These are phyloP conservation scores for Catocala sponsa DNA, from an alignment of 2,888 invertebrate species.

Conservation along the genomic window DNA sequence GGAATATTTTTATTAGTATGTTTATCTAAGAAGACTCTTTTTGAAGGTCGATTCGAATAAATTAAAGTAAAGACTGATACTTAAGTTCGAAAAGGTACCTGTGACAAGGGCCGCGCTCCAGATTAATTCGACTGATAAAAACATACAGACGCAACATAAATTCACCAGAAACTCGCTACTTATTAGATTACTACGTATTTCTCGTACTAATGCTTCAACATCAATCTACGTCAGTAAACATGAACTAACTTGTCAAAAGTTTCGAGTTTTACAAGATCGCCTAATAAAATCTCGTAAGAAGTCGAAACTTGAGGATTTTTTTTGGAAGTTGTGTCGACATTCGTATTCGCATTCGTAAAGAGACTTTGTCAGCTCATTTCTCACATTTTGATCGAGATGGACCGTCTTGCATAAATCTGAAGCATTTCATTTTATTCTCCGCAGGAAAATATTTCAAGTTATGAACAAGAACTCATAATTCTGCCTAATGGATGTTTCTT, in stretches of 20 bases:
- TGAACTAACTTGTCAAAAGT: conserved; percentile 67
- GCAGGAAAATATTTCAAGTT: conserved; percentile 47
- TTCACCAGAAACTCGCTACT: neutral
- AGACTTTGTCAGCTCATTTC: conserved; percentile 73
- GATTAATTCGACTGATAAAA: neutral
- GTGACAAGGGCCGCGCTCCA: too few species aligned
- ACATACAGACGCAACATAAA: neutral
- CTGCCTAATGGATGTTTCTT: conserved; percentile 50
- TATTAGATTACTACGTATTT: conserved; percentile 48
- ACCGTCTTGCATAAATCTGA: conserved; percentile 60
- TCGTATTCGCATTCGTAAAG: conserved; percentile 52
- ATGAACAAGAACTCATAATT: conserved; percentile 48
- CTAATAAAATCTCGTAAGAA: conserved; percentile 64
- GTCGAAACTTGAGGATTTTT: conserved; percentile 61
- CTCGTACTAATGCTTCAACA: conserved; percentile 58
- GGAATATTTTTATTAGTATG: neutral
- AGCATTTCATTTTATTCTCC: conserved; percentile 47
- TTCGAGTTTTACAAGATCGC: conserved; percentile 64
- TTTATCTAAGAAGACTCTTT: neutral
- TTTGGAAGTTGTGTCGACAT: conserved; percentile 58
- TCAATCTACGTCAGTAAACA: conserved; percentile 72
- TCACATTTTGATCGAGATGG: conserved; percentile 67
- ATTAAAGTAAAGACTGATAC: too few species aligned
- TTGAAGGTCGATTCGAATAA: too few species aligned
- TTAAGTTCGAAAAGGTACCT: too few species aligned